Percentiles rank a stretch among this genome's conserved stretches.
Evolutionary conservation across 2,113 vertebrate genomes (phyloP).

Genomic region (Tupaia tana): DNA sequence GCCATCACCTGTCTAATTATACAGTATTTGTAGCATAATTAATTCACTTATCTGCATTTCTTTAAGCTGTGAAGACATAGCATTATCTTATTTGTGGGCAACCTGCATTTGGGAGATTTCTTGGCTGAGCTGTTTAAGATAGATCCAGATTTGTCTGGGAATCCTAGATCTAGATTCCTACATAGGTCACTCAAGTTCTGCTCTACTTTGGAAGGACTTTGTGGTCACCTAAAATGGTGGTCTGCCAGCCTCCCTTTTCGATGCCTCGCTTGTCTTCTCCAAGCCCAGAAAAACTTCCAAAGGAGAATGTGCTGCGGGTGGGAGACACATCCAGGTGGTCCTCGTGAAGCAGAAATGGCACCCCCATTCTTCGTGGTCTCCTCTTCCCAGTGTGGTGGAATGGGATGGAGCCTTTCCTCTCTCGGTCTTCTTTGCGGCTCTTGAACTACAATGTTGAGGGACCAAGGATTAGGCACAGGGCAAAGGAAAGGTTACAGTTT

Average conservation of each 20-base stretch:
- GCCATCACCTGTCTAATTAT: constrained; percentile 1
- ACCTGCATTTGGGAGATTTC: not conserved
- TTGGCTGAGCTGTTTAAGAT: not conserved
- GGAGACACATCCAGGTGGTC: constrained; percentile 97
- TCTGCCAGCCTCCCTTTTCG: constrained; percentile 97
- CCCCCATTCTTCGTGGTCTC: constrained; percentile 95
- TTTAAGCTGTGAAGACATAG: constrained; percentile 27
- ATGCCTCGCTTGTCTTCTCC: constrained; percentile 95
- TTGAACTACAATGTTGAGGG: constrained; percentile 90
- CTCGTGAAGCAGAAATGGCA: constrained; percentile 97
- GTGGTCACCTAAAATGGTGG: constrained; percentile 95
- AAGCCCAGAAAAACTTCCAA: constrained; percentile 96
- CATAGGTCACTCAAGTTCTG: not conserved
- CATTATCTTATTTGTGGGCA: not conserved
- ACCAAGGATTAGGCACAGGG: not conserved
- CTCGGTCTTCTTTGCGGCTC: constrained; percentile 96
- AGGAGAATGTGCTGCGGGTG: constrained; percentile 98
- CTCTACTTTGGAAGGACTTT: not conserved
- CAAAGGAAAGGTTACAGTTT: not conserved
- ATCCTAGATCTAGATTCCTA: not conserved
- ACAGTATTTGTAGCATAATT: constrained; percentile 20
- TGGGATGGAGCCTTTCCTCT: constrained; percentile 97
- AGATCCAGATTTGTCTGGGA: not conserved
- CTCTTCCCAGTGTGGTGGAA: constrained; percentile 97
- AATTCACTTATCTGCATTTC: constrained; percentile 29